phyloP scores from a whole-genome alignment of 2,113 vertebrate species.

The Oxyura jamaicensis region DNA sequence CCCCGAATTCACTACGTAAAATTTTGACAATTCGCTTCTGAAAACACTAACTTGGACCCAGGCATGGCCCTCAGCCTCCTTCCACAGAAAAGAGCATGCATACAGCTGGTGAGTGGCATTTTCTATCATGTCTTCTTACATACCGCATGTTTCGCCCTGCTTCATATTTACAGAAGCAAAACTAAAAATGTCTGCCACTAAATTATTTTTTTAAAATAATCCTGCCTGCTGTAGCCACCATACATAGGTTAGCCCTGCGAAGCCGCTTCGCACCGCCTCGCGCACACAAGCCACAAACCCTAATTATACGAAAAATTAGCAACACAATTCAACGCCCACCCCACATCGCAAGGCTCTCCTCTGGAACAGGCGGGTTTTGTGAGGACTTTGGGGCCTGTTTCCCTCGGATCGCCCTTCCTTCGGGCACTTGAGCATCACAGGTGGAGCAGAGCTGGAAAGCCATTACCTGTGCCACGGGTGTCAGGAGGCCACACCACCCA shows the following conservation, averaged over 20 bases:
- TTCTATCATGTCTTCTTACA: background rate
- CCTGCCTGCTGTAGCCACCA: background rate
- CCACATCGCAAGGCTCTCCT: rapidly evolving
- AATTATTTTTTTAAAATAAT: background rate
- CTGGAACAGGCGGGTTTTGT: background rate
- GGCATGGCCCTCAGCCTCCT: rapidly evolving
- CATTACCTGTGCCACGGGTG: rapidly evolving
- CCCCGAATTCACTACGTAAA: background rate
- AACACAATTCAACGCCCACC: background rate
- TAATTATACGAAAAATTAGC: background rate
- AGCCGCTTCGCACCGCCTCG: rapidly evolving
- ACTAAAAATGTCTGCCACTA: background rate
- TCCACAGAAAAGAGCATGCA: background rate
- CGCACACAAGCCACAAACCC: rapidly evolving
- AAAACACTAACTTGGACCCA: background rate
- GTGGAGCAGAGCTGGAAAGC: background rate
- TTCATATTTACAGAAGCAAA: background rate
- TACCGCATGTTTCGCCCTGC: background rate
- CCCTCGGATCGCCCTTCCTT: background rate
- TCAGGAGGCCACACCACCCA: background rate
- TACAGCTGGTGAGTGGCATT: background rate
- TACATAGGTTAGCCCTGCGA: rapidly evolving
- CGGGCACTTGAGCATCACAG: background rate
- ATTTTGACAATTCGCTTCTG: background rate
- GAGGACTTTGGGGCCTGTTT: background rate